Percentiles rank a stretch among this genome's conserved stretches.
Conservation (phyloP, 1,140 invertebrate genomes). For the Cardiocondyla obscurior region DNA sequence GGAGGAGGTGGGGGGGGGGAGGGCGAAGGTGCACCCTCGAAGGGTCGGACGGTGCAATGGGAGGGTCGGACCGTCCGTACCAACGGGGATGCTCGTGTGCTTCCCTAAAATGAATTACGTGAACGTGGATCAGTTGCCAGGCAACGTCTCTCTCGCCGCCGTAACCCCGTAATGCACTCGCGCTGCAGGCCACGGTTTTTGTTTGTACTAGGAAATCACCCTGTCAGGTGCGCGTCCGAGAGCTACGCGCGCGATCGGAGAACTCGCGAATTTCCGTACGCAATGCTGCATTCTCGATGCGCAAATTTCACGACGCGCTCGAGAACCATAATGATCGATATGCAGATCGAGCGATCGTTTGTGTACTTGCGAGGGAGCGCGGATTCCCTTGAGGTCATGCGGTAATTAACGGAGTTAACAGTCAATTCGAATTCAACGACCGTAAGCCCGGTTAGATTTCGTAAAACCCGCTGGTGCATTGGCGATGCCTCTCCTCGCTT, state of each 20-base stretch:
- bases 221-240: slow-evolving; percentile 46
- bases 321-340: slow-evolving; percentile 17
- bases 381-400: background rate
- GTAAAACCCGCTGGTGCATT: background rate
- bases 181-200: slow-evolving; percentile 57
- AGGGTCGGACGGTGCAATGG: slow-evolving; percentile 35
- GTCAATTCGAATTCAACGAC: slow-evolving; percentile 14
- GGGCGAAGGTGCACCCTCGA: slow-evolving; percentile 54
- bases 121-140: slow-evolving; percentile 69
- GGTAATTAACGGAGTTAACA: slow-evolving; percentile 32
- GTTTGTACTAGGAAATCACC: slow-evolving; percentile 68
- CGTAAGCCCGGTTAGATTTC: background rate
- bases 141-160: slow-evolving; percentile 62
- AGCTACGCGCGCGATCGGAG: background rate
- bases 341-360: slow-evolving; percentile 8
- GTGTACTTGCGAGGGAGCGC: background rate
- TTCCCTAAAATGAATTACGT: slow-evolving; percentile 75
- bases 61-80: slow-evolving; percentile 46
- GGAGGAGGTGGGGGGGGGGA: background rate
- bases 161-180: slow-evolving; percentile 59
- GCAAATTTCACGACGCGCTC: slow-evolving; percentile 26
- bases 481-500: background rate
- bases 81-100: slow-evolving; percentile 27
- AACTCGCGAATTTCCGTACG: slow-evolving; percentile 57
- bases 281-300: slow-evolving; percentile 15